These are phyloP conservation scores for Notospermus geniculatus DNA, from an alignment of 1,140 invertebrate genomes.

Conservation along the genomic window DNA sequence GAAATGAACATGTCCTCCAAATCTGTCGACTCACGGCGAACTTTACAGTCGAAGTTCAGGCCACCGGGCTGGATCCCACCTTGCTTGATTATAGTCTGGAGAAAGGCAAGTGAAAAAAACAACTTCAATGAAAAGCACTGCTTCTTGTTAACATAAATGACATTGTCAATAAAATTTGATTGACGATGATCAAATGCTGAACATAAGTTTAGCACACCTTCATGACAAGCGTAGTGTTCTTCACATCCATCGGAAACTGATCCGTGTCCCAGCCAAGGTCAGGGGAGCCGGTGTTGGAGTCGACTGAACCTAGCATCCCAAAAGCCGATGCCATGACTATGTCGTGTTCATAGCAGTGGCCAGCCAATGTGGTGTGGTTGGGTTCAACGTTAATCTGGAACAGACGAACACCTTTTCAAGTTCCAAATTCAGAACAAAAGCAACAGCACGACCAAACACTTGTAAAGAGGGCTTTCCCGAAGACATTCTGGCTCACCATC, in stretches of 20 bases:
- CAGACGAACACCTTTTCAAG: no score
- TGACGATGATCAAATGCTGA: not conserved
- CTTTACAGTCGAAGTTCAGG: conserved; percentile 62
- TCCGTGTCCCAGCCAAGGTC: conserved; percentile 60
- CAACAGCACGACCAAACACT: no score
- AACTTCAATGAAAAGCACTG: no score
- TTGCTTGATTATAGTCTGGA: conserved; percentile 52
- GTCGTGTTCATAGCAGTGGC: conserved; percentile 58
- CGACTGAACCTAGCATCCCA: conserved; percentile 59
- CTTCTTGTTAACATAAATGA: no score
- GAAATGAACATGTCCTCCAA: conserved; percentile 61
- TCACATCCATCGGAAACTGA: conserved; percentile 59
- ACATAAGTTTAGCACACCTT: conserved; percentile 60
- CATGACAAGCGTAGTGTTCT: conserved; percentile 61
- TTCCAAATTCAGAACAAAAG: no score
- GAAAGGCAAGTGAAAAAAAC: no score
- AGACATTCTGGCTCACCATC: no score
- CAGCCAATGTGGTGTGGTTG: conserved; percentile 61
- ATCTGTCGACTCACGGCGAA: conserved; percentile 59
- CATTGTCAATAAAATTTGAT: no score
- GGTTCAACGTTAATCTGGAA: conserved; percentile 60
- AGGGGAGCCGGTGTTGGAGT: conserved; percentile 59
- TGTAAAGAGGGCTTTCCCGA: no score
- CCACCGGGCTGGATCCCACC: conserved; percentile 64
- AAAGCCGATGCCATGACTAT: conserved; percentile 57